Evolutionary conservation across 2,797 vertebrate genomes (phyloP), one percentile per base, ranked within the genome.

Genomic region (Takifugu ocellatus): DNA sequence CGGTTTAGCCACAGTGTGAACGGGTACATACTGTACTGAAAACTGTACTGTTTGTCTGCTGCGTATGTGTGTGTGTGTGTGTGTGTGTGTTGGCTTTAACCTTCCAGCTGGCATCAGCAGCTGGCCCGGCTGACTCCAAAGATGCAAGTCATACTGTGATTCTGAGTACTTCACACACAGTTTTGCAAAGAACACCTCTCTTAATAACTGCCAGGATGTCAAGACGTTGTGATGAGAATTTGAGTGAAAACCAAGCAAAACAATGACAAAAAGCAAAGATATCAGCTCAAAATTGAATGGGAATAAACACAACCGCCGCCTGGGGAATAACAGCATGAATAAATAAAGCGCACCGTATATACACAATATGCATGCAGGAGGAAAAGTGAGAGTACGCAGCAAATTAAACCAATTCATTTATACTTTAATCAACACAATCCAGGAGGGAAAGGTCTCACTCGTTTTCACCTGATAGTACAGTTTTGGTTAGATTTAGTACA

Each of bases 21-120:
- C 12, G 17, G 61, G 78, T 46, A 77, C 82, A 73, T 33, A 47
- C 55, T 74, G 78, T 81, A 33, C 73, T 27, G 16, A 66, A 66
- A 73, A 39, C 36, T 39, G 36, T 14, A 10, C 36, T 39, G 36
- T 33, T 33, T 33, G 33, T 33, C 33, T 33, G 33, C 33, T 39
- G 33, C 12, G 33, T 14, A 12, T 39, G 36, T 39, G 36, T 33
- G 29, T 65, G 50, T 53, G 39, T n/a, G n/a, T 21, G 42, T 49
- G 7, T 2, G 25, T 44, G 36, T 50, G 51, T 52, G 17, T 58
- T 56, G 56, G 50, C 14, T 51, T 2, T 17, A 50, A 24, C 53
- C 53, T 63, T 21, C n/a, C 0, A 51, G 44, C 24, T 11, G 2
- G 25, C 43, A 26, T 56, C 53, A 44, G 53, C 62, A 67, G 54